Base-by-base conservation (phyloP, 2,113 vertebrate species). In the Anhinga rufa region DNA sequence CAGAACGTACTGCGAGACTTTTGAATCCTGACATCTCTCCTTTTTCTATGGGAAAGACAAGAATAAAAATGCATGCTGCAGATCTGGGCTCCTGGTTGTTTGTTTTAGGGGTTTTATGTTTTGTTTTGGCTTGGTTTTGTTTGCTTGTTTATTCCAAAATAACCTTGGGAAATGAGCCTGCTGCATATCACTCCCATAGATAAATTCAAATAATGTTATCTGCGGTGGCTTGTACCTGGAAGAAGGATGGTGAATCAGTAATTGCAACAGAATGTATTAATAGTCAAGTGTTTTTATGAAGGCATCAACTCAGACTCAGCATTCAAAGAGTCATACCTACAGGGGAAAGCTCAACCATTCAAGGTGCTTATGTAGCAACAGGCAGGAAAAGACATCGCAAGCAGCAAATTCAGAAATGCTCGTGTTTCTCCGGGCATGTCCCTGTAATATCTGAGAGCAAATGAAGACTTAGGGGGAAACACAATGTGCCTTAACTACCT, bases 251-350 rank as follows among this genome's bases (percentile, higher is more conserved):
- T 26, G 48, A 71, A 9, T 20, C 83, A 36, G 83, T 2, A 55
- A 82, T 10, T 71, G 81, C 86, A 42, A 22, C 72, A 16, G 69
- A 36, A 71, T 5, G 19, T 60, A 79, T 71, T 42, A 81, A 7
- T 6, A 68, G 64, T 6, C 36, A 28, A 54, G 31, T 10, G 77
- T 46, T 77, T 82, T 58, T 36, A 36, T 65, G 82, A 61, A 83
- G 76, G 79, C 54, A 77, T 25, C 38, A 15, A 17, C 90, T 26
- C 76, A 31, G 64, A 10, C 58, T 22, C 62, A 16, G 88, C 55
- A 38, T 19, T 40, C 19, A 0, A 22, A 71, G 79, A 5, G 20
- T 17, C 4, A 0, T 3, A 14, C 1, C 91, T 55, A 19, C 51
- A 68, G 84, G 89, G 86, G 72, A 74, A 51, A 54, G 29, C 80